Percentiles rank a stretch among this genome's conserved stretches.
Evolutionary conservation across 2,113 vertebrate species (phyloP).

Genomic region (Dasyurus viverrinus): DNA sequence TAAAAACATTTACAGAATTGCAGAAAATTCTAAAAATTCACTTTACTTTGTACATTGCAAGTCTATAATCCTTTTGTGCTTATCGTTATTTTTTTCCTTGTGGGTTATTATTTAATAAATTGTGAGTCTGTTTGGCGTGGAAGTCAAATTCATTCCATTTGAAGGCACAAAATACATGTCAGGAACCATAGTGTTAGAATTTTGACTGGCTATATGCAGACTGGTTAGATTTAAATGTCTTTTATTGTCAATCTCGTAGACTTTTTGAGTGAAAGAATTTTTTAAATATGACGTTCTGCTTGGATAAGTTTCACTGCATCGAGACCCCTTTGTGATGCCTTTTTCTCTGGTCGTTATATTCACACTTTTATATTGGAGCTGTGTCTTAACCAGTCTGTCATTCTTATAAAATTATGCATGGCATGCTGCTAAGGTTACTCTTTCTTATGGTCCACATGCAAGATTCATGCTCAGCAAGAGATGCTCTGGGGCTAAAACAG

Average conservation of each 20-base stretch:
- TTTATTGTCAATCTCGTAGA: neutral
- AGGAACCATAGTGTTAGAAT: neutral
- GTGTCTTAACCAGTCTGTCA: neutral
- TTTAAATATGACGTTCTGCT: neutral
- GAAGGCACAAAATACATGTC: neutral
- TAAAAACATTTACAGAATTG: neutral
- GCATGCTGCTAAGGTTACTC: neutral
- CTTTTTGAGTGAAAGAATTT: neutral
- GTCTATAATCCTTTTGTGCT: constrained; percentile 18
- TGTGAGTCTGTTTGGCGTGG: neutral
- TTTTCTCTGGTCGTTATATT: neutral
- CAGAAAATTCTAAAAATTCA: neutral
- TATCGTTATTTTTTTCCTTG: neutral
- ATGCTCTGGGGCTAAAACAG: neutral
- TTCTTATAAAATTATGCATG: neutral
- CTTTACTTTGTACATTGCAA: neutral
- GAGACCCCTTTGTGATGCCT: neutral
- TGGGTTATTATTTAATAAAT: neutral
- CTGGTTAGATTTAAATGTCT: neutral
- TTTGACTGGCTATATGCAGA: neutral
- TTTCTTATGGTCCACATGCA: neutral
- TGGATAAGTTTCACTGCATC: neutral
- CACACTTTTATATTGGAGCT: neutral
- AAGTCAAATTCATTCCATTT: neutral
- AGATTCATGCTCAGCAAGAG: neutral